A percentile compares a stretch with the other conserved stretches of the same genome.
phyloP scores from a whole-genome alignment of 2,113 vertebrate genomes.

The Saimiri boliviensis region DNA sequence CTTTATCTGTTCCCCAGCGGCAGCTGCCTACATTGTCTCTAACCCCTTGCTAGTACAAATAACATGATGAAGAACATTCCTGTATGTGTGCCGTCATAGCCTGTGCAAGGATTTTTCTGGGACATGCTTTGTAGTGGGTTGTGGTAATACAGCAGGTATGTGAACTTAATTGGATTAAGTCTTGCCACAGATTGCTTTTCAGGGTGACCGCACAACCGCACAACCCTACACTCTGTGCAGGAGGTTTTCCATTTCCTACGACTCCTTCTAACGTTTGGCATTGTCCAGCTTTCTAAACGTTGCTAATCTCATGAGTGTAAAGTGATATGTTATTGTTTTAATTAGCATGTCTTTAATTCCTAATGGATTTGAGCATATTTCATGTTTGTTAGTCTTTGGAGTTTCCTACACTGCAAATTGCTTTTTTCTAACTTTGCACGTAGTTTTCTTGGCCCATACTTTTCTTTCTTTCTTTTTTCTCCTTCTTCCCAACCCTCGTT shows the following conservation, averaged over 20 bases:
- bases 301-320: conserved; percentile 31
- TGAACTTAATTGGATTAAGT: conserved; percentile 44
- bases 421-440: conserved; percentile 1
- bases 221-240: neutral
- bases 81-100: neutral
- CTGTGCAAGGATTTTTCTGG: neutral
- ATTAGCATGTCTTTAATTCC: conserved; percentile 53
- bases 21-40: neutral
- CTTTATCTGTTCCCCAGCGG: neutral
- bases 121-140: neutral
- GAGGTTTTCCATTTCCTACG: neutral
- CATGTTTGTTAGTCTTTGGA: conserved; percentile 37
- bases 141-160: neutral
- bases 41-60: neutral
- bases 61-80: neutral
- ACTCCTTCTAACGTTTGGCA: conserved; percentile 16
- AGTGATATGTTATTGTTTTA: conserved; percentile 46
- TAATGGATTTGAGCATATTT: conserved; percentile 1
- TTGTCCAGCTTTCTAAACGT: conserved; percentile 38
- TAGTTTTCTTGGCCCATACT: neutral
- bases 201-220: neutral
- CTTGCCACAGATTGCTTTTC: neutral
- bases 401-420: neutral
- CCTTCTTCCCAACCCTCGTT: too few relatives aligned
- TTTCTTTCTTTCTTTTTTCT: neutral